A percentile compares a stretch with the other conserved stretches of the same genome.
phyloP scores from a whole-genome alignment of 2,113 vertebrate species.

The Corythornis vintsioides region DNA sequence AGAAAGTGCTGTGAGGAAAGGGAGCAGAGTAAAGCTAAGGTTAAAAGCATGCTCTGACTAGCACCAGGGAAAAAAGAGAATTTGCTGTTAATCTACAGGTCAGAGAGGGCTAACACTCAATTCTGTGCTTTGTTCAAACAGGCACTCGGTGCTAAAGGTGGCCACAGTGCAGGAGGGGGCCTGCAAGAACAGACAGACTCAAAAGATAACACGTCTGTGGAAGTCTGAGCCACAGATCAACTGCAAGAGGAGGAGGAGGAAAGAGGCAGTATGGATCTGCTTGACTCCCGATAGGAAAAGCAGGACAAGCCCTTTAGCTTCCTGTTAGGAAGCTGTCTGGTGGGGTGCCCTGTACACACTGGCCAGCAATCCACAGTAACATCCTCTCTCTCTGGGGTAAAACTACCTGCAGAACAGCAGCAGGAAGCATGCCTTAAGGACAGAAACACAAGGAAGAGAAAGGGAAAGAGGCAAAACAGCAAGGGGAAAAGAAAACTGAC shows the following conservation, averaged over 20 bases:
- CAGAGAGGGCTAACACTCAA: background rate
- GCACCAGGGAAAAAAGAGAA: background rate
- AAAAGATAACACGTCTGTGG: background rate
- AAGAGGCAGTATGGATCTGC: background rate
- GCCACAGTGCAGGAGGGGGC: background rate
- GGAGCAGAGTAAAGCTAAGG: fast-evolving
- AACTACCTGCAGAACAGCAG: background rate
- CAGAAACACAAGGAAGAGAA: background rate
- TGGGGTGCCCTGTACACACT: background rate
- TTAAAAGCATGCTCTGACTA: constrained; percentile 27
- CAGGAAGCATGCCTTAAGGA: background rate
- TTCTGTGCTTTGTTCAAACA: constrained; percentile 13
- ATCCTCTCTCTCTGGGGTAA: background rate
- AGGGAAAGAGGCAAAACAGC: background rate
- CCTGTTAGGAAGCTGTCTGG: background rate
- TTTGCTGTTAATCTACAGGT: constrained; percentile 14
- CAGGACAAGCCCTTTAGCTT: background rate
- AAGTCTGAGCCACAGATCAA: background rate
- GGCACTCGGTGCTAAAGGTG: background rate
- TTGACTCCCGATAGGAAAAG: background rate
- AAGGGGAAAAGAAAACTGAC: background rate
- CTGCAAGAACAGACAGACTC: background rate
- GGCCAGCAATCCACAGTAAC: background rate
- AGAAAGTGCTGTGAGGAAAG: background rate
- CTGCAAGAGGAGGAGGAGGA: background rate